A percentile compares a stretch with the other conserved stretches of the same genome.
Evolutionary conservation across 2,888 invertebrate genomes (phyloP).

Genomic region (Hypomecis atomaria): DNA sequence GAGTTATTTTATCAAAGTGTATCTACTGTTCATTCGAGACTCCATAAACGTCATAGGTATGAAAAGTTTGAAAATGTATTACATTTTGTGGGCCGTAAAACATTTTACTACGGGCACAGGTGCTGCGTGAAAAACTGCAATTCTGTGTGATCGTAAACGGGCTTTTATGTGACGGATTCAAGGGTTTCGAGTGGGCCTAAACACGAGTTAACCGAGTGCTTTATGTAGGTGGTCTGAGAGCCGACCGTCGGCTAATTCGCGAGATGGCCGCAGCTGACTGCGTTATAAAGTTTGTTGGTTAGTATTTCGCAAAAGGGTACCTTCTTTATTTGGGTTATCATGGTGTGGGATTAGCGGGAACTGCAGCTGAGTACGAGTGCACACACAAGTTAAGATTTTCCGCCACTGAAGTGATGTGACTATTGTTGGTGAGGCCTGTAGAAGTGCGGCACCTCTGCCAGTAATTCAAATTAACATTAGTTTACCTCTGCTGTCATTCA

Average conservation of each 20-base stretch:
- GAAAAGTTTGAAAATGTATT: constrained; percentile 57
- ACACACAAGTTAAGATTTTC: background rate
- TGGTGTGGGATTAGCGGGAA: constrained; percentile 55
- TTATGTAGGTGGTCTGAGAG: constrained; percentile 34
- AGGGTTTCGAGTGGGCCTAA: constrained; percentile 42
- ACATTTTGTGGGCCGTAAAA: constrained; percentile 70
- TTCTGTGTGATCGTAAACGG: constrained; percentile 64
- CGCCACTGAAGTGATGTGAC: constrained; percentile 4
- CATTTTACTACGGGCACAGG: constrained; percentile 73
- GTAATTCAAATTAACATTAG: no score
- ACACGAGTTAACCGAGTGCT: constrained; percentile 46
- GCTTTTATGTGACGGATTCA: constrained; percentile 56
- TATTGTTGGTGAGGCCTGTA: no score
- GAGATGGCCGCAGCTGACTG: constrained; percentile 45
- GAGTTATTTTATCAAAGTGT: constrained; percentile 25
- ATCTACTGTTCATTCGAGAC: constrained; percentile 38
- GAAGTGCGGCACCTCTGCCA: no score
- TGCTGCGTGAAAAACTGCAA: constrained; percentile 67
- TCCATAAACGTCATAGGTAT: constrained; percentile 38
- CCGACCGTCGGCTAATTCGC: constrained; percentile 44
- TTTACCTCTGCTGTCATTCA: no score
- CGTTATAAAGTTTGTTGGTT: constrained; percentile 52
- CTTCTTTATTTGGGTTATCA: constrained; percentile 66
- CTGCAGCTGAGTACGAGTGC: constrained; percentile 50
- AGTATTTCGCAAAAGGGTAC: constrained; percentile 64